Percentiles rank a stretch among this genome's conserved stretches.
Conservation (phyloP, 2,797 vertebrate genomes). For the Astyanax mexicanus region DNA sequence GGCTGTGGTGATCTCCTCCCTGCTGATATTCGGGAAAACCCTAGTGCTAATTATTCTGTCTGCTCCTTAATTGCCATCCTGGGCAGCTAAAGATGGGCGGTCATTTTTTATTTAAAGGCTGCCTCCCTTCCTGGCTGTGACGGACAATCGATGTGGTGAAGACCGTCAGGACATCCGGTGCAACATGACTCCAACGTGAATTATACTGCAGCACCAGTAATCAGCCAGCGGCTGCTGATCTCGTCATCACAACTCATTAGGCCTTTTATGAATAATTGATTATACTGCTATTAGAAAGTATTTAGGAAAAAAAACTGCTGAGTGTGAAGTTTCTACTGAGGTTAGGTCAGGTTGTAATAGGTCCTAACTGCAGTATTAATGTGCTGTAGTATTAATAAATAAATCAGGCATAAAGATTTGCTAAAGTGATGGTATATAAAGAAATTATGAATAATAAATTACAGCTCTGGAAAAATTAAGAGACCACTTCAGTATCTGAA, state of each 20-base stretch:
- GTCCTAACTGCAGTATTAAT: too few species aligned
- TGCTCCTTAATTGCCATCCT: slow-evolving; percentile 38
- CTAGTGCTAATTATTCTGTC: slow-evolving; percentile 24
- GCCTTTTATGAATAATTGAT: slow-evolving; percentile 6
- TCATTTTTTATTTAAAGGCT: slow-evolving; percentile 63
- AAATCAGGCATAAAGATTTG: too few species aligned
- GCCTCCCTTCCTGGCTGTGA: slow-evolving; percentile 52
- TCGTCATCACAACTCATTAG: neutral
- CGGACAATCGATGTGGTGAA: slow-evolving; percentile 42
- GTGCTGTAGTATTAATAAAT: too few species aligned
- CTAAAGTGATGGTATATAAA: too few species aligned
- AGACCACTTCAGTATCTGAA: too few species aligned
- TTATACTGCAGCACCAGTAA: slow-evolving; percentile 7
- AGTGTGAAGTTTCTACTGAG: neutral
- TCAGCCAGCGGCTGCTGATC: slow-evolving; percentile 1
- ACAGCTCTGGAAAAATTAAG: too few species aligned
- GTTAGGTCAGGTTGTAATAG: neutral
- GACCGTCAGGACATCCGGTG: slow-evolving; percentile 11
- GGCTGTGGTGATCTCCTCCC: neutral
- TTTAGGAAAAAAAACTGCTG: neutral
- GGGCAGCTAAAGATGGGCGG: slow-evolving; percentile 34
- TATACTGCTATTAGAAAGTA: slow-evolving; percentile 1
- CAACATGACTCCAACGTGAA: slow-evolving; percentile 37
- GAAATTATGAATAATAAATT: too few species aligned
- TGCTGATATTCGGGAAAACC: slow-evolving; percentile 37